phyloP scores from a whole-genome alignment of 2,888 invertebrate genomes.

The Willowsia nigromaculata region DNA sequence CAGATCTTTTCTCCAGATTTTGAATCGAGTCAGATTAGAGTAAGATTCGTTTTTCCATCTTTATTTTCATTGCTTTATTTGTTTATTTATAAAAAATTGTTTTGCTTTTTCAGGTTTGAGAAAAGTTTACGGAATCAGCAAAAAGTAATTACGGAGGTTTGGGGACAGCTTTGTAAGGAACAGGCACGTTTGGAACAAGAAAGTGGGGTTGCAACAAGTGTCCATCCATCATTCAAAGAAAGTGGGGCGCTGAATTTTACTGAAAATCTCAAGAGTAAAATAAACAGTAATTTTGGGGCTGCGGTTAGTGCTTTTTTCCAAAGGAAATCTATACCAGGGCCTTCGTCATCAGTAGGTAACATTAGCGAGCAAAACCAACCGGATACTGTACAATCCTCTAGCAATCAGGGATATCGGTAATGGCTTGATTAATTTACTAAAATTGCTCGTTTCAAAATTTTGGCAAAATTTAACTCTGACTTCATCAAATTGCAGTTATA shows the following conservation, averaged over 20 bases:
- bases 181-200: constrained; percentile 40
- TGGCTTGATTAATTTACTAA: background rate
- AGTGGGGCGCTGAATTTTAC: constrained; percentile 60
- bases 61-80: too few relatives aligned
- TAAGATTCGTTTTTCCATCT: too few relatives aligned
- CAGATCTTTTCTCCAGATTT: constrained; percentile 74
- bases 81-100: too few relatives aligned
- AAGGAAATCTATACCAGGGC: constrained; percentile 45
- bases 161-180: constrained; percentile 66
- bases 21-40: constrained; percentile 76
- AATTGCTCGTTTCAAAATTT: background rate
- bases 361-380: background rate
- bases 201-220: background rate
- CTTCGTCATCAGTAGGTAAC: background rate
- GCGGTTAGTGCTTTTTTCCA: constrained; percentile 67
- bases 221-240: background rate
- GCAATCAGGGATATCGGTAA: constrained; percentile 58
- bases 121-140: constrained; percentile 65
- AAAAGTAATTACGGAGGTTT: constrained; percentile 65
- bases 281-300: constrained; percentile 55
- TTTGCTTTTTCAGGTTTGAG: too few relatives aligned
- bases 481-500: background rate
- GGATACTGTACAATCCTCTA: constrained; percentile 47
- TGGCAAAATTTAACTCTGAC: background rate
- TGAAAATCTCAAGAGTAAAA: constrained; percentile 67